Evolutionary conservation across 37 sponge, comb jelly and placozoan genomes (phyloP), one percentile per base, ranked within the genome.

Genomic region (Aphrocallistes beatrix): DNA sequence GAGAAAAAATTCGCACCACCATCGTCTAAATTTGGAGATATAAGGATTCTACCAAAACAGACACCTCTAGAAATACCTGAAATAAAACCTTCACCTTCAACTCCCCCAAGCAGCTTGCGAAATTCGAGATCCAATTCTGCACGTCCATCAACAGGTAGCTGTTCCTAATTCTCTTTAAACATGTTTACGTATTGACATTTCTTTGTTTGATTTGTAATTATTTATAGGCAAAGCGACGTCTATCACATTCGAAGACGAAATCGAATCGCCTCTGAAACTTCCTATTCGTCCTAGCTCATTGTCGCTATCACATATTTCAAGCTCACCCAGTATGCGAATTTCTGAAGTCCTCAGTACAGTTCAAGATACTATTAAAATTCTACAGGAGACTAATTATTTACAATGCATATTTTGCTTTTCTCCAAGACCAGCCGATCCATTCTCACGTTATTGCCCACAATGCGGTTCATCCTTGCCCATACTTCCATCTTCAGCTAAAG

Each of bases 401-500:
- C 50, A 37, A 28, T 60, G 75, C n/a, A 60, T 60, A 60, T 60
- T 60, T 30, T 60, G 75, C n/a, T 60, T 60, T 30, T 60, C 28
- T 60, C 75, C 75, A 28, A 19, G 75, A 3, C 75, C 75, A 21
- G 37, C 42, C 19, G 83, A 82, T 82, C 42, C 40, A 1, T 39
- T 23, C 38, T 82, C 84, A 0, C 87, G 85, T 25, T 92, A 83
- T 85, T 94, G 95, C 38, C 87, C 89, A 16, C 85, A 85, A 34
- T 94, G 95, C 87, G 92, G 95, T 38, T 81, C 83, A 3, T 23
- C 39, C 50, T 32, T 90, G 1, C 91, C 95, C 13, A 81, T 83
- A 28, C 86, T 93, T 28, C 90, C 94, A 13, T 60, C 75, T 60
- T 21, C 75, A 25, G 25, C 75, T 3, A 60, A 60, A 28, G 75